Base-by-base conservation (phyloP, 2,797 vertebrate genomes). In the Stomatorhinus walkeri region DNA sequence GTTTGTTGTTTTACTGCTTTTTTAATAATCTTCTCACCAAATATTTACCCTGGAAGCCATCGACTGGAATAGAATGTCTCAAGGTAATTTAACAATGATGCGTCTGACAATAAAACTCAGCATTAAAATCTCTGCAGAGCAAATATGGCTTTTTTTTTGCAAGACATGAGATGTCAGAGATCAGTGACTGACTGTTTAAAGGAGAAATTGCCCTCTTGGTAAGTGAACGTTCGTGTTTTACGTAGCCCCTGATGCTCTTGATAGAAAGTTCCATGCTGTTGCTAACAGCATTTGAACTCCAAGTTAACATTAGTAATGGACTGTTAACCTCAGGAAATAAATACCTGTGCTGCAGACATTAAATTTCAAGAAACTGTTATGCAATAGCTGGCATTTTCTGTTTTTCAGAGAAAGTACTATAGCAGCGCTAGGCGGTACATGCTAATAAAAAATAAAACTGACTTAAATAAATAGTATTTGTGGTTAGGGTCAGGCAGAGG, bases 91-190 rank as follows among this genome's bases (percentile, higher is more conserved):
- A 93, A 92, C 88, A 90, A 94, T 93, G 92, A 93, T 91, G 72
- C 89, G 93, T 93, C 93, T 89, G 91, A 89, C 90, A 94, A 92
- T 92, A 93, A 91, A 89, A 87, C 89, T 90, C 81, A 87, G 91
- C 83, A 87, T 87, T 89, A 87, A 89, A 90, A 87, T 81, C 92
- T 91, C 92, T 90, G 81, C 68, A 76, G 32, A 19, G 68, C 68
- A 76, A 76, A 36, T 72, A 32, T 36, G 32, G 68, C 68, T 36
- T 40, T 6, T 72, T 72, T 76, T 76, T 72, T 4, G 68, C 10
- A 16, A 36, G 64, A 19, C 32, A 40, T 81, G 43, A 79, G 64
- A 52, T 87, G 87, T 89, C 64, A 88, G 84, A 64, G 87, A 79
- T 79, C 83, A 88, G 76, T 79, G 87, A 90, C 4, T 88, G 19